These are phyloP conservation scores for Diadophis punctatus DNA, from an alignment of 2,113 vertebrate species.

Conservation along the genomic window DNA sequence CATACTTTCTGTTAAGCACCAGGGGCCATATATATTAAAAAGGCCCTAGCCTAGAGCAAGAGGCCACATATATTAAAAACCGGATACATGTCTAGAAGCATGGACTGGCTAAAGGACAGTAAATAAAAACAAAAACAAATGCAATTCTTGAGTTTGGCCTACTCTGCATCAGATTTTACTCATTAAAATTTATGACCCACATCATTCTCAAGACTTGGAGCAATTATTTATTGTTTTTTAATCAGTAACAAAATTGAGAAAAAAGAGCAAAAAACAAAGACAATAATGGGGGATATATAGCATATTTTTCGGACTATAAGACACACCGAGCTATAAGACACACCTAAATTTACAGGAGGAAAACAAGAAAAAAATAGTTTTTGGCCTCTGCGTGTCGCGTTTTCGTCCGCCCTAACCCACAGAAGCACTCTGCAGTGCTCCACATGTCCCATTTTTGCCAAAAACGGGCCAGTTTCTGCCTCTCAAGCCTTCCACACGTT, in stretches of 20 bases:
- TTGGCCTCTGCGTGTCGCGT: too few relatives aligned
- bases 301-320: too few relatives aligned
- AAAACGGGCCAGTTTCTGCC: too few relatives aligned
- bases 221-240: background rate
- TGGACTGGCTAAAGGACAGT: background rate
- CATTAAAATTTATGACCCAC: background rate
- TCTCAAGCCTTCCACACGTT: too few relatives aligned
- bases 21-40: background rate
- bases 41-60: background rate
- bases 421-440: too few relatives aligned
- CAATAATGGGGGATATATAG: background rate
- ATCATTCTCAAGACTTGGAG: background rate
- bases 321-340: too few relatives aligned
- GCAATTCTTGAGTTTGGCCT: background rate
- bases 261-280: background rate
- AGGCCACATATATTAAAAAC: background rate
- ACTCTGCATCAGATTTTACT: background rate
- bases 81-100: background rate
- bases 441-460: too few relatives aligned
- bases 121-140: background rate
- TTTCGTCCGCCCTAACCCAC: too few relatives aligned
- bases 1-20: background rate
- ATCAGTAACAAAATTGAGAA: background rate
- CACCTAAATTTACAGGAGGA: too few relatives aligned
- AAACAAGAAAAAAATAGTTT: too few relatives aligned